Evolutionary conservation across 2,888 invertebrate species (phyloP).

Genomic region (Alsophila aescularia): DNA sequence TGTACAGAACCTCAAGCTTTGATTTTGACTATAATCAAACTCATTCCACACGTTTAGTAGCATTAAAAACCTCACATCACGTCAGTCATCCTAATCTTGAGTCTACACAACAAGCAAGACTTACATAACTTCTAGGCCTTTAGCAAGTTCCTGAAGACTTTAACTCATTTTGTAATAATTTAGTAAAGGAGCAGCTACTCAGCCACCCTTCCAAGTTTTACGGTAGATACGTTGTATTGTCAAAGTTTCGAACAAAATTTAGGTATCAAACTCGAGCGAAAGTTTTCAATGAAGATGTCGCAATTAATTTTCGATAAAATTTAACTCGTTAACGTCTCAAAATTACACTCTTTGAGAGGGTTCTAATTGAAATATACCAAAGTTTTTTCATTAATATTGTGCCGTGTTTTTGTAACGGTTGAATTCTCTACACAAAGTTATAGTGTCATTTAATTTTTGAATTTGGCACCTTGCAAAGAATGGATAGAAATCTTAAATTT

Average conservation of each 20-base stretch:
- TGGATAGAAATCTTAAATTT: not conserved
- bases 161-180: conserved; percentile 21
- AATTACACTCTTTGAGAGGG: conserved; percentile 74
- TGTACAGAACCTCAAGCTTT: no score
- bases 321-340: conserved; percentile 80
- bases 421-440: conserved; percentile 5
- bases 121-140: conserved; percentile 4
- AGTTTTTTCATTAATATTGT: conserved; percentile 77
- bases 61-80: no score
- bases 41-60: no score
- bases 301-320: conserved; percentile 84
- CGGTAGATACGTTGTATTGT: conserved; percentile 66
- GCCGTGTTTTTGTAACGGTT: conserved; percentile 46
- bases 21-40: no score
- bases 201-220: conserved; percentile 51
- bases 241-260: conserved; percentile 71
- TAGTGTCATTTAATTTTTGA: conserved; percentile 20
- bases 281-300: conserved; percentile 82
- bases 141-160: not conserved
- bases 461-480: not conserved
- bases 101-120: not conserved
- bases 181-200: conserved; percentile 50
- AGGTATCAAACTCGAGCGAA: conserved; percentile 73
- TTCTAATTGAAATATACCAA: conserved; percentile 76
- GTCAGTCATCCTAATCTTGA: no score